Base-by-base conservation (phyloP, 1,140 invertebrate species). In the Phocides pigmalion region DNA sequence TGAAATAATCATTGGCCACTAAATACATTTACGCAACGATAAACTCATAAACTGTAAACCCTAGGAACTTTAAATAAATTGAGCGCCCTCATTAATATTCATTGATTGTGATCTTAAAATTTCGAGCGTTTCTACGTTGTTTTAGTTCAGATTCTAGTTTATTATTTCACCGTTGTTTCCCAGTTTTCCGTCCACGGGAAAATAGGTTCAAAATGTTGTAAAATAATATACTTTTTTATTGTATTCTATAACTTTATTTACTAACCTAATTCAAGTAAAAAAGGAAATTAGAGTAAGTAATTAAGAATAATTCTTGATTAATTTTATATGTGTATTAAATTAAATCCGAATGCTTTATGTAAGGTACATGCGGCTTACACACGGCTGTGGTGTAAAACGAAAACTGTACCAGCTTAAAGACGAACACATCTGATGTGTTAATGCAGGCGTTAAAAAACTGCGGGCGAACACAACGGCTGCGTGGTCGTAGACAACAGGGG, bases 101-200 rank as follows among this genome's bases (percentile, higher is more conserved):
- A 79, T 77, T 66, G 77, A 77, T 73, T 73, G 41, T 59, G 51
- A 77, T 74, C 72, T 75, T 76, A 62, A 76, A 74, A 64, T 70
- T 72, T 64, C 32, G 37, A 68, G 22, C 53, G 39, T n/a, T 28
- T 11, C 51, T 16, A 42, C 46, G 39, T 66, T 61, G 37, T 14
- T 56, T 25, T 32, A 54, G 47, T 51, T 20, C 39, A 50, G 65
- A 59, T 62, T 70, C 68, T 68, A 61, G 70, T 70, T 75, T 78
- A 72, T 77, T 74, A 72, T 77, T 74, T 71, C 62, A 64, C 67
- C 47, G 64, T 73, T 71, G 59, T 70, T 69, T 66, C 12, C 44
- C 9, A 61, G 44, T 62, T 62, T 35, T 6, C 20, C 12, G 44
- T 46, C n/a, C n/a, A 12, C 14, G 0, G 9, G 1, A 32, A 32